A percentile compares a stretch with the other conserved stretches of the same genome.
Evolutionary conservation across 1,140 invertebrate genomes (phyloP).

Genomic region (Lordiphosa clarofinis): DNA sequence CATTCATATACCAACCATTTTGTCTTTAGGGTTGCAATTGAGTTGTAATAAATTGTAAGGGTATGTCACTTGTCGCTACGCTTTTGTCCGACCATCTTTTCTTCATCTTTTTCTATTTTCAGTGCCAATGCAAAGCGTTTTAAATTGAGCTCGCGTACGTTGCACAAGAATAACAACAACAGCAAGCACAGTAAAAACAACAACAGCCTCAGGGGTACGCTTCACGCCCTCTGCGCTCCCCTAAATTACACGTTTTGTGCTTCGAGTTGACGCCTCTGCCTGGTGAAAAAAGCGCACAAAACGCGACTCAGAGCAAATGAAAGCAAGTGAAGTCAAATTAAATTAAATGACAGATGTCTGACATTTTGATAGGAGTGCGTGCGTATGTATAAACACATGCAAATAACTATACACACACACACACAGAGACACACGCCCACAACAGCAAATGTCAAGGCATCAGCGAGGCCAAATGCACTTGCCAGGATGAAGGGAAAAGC

Average conservation of each 20-base stretch:
- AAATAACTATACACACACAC: constrained; percentile 31
- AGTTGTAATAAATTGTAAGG: background rate
- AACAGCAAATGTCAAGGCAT: background rate
- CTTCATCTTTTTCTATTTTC: constrained; percentile 24
- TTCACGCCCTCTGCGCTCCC: constrained; percentile 4
- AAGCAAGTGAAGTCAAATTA: constrained; percentile 77
- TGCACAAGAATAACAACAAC: constrained; percentile 30
- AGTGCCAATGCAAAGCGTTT: constrained; percentile 56
- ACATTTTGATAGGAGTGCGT: constrained; percentile 71
- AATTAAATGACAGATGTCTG: constrained; percentile 78
- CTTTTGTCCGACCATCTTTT: constrained; percentile 14
- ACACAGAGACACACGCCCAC: constrained; percentile 7
- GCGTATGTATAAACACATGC: constrained; percentile 53
- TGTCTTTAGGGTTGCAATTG: too few relatives aligned
- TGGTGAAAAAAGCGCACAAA: constrained; percentile 23
- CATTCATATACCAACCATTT: too few relatives aligned
- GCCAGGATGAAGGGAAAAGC: too few relatives aligned
- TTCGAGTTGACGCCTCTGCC: constrained; percentile 57
- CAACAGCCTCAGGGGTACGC: constrained; percentile 19
- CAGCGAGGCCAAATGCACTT: too few relatives aligned
- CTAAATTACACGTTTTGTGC: constrained; percentile 67
- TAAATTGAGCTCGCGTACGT: constrained; percentile 63
- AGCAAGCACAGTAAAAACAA: constrained; percentile 8
- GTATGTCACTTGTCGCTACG: background rate
- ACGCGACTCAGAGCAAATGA: constrained; percentile 46